Conservation (phyloP, 1,140 invertebrate genomes). For the Drosophila seguyi region DNA sequence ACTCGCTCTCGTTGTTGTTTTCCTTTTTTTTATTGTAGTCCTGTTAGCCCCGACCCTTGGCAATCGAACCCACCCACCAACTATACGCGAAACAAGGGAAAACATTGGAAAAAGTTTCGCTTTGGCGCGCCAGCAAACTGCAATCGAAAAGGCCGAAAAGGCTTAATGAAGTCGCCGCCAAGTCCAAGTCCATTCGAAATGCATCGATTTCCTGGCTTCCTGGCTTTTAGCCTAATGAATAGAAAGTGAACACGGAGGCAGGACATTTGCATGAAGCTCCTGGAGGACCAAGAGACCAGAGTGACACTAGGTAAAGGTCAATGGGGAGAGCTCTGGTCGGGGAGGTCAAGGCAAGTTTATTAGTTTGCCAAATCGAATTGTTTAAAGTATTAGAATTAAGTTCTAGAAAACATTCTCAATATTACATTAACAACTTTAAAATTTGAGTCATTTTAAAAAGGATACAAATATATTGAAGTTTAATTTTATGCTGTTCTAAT, state of each 20-base stretch:
- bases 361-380: background rate
- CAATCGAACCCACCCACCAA: slow-evolving; percentile 34
- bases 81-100: slow-evolving; percentile 5
- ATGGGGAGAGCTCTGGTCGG: background rate
- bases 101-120: slow-evolving; percentile 53
- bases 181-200: slow-evolving; percentile 63
- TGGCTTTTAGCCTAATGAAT: slow-evolving; percentile 60
- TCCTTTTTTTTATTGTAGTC: slow-evolving; percentile 28
- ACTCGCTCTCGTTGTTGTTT: slow-evolving; percentile 40
- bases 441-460: too few relatives aligned
- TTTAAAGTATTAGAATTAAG: background rate
- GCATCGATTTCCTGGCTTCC: slow-evolving; percentile 64
- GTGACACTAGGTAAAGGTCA: slow-evolving; percentile 15
- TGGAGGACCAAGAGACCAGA: background rate
- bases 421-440: background rate
- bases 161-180: slow-evolving; percentile 68
- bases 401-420: background rate
- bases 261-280: slow-evolving; percentile 42
- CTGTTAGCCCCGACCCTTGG: background rate
- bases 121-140: slow-evolving; percentile 52
- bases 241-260: slow-evolving; percentile 26
- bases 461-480: background rate
- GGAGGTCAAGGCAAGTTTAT: background rate
- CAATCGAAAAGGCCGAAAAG: slow-evolving; percentile 51
- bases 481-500: background rate